A percentile compares a stretch with the other conserved stretches of the same genome.
Conservation (phyloP, 1,140 invertebrate genomes). For the Orius insidiosus region DNA sequence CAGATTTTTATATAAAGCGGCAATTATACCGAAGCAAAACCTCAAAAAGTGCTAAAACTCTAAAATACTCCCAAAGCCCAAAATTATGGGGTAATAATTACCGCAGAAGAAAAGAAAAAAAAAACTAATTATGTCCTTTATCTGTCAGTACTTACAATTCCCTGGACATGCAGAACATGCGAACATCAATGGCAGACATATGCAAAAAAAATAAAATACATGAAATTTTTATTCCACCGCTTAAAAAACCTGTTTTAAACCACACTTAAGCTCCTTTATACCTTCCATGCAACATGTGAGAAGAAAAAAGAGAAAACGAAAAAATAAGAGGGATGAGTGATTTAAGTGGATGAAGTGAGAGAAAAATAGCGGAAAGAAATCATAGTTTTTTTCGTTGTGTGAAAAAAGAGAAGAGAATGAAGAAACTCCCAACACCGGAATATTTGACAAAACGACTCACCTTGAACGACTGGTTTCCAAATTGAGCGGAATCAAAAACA, state of each 20-base stretch:
- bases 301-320: not conserved
- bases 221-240: not conserved
- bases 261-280: no score
- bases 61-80: no score
- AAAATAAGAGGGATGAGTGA: not conserved
- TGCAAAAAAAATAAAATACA: conserved; percentile 8
- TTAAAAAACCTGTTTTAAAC: no score
- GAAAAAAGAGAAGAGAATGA: not conserved
- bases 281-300: no score
- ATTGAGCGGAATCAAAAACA: conserved; percentile 12
- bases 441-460: conserved; percentile 11
- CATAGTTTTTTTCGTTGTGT: not conserved
- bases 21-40: not conserved
- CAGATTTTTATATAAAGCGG: conserved; percentile 1
- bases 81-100: no score
- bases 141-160: conserved; percentile 19
- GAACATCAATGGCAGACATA: conserved; percentile 17
- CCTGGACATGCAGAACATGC: conserved; percentile 19
- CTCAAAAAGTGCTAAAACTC: not conserved
- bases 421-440: not conserved
- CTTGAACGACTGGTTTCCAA: conserved; percentile 17
- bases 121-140: not conserved
- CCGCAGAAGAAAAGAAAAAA: not conserved
- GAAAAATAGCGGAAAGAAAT: not conserved
- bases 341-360: not conserved